Percentiles rank a stretch among this genome's conserved stretches.
Conservation (phyloP, 1,140 invertebrate genomes). For the Venustaconcha ellipsiformis region DNA sequence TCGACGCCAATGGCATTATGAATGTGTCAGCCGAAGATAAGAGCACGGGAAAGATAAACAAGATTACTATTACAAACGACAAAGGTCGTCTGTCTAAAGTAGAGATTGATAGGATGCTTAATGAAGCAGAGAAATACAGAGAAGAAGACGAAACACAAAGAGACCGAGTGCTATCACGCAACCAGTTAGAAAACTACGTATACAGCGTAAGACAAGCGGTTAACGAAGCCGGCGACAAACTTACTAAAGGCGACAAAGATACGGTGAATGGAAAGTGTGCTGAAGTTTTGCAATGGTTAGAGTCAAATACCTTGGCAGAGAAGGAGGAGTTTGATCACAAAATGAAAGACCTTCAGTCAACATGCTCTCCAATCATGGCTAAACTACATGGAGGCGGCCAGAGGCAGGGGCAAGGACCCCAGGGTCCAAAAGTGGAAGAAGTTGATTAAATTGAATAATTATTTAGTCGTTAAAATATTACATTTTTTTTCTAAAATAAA, state of each 20-base stretch:
- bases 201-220: conserved; percentile 93
- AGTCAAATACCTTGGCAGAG: conserved; percentile 81
- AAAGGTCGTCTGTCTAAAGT: conserved; percentile 90
- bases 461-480: too few species aligned
- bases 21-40: conserved; percentile 71
- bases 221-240: conserved; percentile 75
- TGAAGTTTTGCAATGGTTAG: conserved; percentile 93
- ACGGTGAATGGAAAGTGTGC: conserved; percentile 90
- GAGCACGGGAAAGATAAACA: conserved; percentile 76
- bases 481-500: too few species aligned
- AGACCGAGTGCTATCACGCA: conserved; percentile 84
- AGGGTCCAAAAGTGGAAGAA: conserved; percentile 54
- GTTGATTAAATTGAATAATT: conserved; percentile 72
- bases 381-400: conserved; percentile 63
- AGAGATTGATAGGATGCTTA: conserved; percentile 97
- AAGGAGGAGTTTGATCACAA: conserved; percentile 66
- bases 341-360: conserved; percentile 61
- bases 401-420: neutral
- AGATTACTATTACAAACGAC: conserved; percentile 98
- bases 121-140: conserved; percentile 94
- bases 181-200: conserved; percentile 67
- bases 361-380: conserved; percentile 68
- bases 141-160: conserved; percentile 88
- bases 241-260: conserved; percentile 86
- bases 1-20: conserved; percentile 73